Evolutionary conservation across 2,797 vertebrate species (phyloP).

Genomic region (Clarias laeviceps): DNA sequence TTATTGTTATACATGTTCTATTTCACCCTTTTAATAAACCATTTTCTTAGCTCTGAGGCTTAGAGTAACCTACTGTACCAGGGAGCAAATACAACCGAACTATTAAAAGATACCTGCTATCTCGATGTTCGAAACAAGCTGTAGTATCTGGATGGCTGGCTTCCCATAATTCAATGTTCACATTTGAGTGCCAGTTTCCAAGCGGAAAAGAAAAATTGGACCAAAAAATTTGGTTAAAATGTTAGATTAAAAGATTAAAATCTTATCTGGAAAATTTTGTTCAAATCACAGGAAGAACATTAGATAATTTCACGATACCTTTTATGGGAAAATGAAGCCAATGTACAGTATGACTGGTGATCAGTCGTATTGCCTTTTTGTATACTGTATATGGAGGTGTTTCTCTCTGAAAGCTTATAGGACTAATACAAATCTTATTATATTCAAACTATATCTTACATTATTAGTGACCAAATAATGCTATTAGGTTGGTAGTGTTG

Average conservation of each 20-base stretch:
- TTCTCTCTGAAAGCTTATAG: background rate
- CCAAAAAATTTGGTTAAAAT: too few relatives aligned
- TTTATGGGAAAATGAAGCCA: background rate
- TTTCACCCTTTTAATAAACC: background rate
- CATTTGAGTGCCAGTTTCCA: too few relatives aligned
- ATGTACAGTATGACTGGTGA: background rate
- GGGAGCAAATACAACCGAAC: slow-evolving; percentile 5
- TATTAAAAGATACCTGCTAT: slow-evolving; percentile 23
- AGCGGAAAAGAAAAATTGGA: background rate
- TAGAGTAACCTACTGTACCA: slow-evolving; percentile 2
- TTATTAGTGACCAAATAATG: background rate
- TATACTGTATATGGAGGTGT: background rate
- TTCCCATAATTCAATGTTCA: background rate
- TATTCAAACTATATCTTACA: background rate
- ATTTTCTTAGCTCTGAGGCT: slow-evolving; percentile 28
- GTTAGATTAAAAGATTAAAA: too few relatives aligned
- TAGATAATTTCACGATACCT: background rate
- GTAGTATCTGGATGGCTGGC: background rate
- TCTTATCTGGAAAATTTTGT: background rate
- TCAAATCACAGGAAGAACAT: background rate
- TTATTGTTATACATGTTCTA: slow-evolving; percentile 44
- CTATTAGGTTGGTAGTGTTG: too few relatives aligned
- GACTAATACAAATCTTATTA: background rate
- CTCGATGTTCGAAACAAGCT: background rate
- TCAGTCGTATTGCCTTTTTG: background rate